phyloP scores from a whole-genome alignment of 53 echinoderm and acorn worm genomes.

The Apostichopus leukothele region DNA sequence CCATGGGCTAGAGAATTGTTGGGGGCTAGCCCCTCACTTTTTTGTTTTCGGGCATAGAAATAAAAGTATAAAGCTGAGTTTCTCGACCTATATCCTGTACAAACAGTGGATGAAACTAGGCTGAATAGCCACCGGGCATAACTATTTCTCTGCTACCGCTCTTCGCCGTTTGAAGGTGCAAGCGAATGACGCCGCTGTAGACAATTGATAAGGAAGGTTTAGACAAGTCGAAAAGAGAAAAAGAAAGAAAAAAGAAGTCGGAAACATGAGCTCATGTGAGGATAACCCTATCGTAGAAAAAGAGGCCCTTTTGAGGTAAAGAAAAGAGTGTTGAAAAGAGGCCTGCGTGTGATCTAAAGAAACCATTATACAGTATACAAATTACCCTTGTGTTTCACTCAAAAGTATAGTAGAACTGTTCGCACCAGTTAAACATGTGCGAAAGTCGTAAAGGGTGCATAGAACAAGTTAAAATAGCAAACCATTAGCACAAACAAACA shows the following conservation, averaged over 20 bases:
- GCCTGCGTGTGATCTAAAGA: too few relatives aligned
- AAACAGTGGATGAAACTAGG: conserved; percentile 36
- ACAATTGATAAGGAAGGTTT: conserved; percentile 6
- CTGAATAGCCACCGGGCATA: conserved; percentile 25
- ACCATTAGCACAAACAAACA: too few relatives aligned
- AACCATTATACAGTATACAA: too few relatives aligned
- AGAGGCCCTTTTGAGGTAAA: neutral
- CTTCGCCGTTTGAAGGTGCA: conserved; percentile 11
- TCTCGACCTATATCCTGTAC: conserved; percentile 44
- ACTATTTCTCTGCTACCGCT: neutral
- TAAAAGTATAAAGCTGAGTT: conserved; percentile 19
- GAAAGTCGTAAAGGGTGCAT: too few relatives aligned
- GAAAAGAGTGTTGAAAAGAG: too few relatives aligned
- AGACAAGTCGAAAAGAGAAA: neutral
- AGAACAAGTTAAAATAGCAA: too few relatives aligned
- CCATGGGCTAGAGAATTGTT: conserved; percentile 21
- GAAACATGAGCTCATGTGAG: neutral
- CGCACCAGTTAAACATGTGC: too few relatives aligned
- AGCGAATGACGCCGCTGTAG: neutral
- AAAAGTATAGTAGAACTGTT: too few relatives aligned
- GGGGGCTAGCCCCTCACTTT: conserved; percentile 11
- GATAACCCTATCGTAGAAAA: neutral
- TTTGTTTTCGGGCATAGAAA: conserved; percentile 19
- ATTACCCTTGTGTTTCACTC: too few relatives aligned
- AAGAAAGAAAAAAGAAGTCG: neutral